Evolutionary conservation across 2,113 vertebrate species (phyloP), one percentile per base, ranked within the genome.

Genomic region (Dicaeum eximium): DNA sequence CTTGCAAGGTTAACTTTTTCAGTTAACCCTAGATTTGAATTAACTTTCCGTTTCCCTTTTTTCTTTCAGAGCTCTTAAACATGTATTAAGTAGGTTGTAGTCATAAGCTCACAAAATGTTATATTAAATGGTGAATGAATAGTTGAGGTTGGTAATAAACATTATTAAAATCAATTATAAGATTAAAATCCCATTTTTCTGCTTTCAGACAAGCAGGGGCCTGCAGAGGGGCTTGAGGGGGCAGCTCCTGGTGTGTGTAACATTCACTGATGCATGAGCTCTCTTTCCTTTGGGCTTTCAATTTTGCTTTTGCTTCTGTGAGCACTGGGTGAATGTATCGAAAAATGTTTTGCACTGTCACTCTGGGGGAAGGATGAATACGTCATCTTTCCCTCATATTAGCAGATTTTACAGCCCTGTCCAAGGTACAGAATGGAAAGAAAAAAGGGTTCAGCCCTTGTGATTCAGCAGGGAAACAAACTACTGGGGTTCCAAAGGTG

Each of bases 321-420:
- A 66, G n/a, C 17, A 10, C 1, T 1, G 4, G 24, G 38, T 35
- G 1, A 62, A 33, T 0, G 3, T 28, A 37, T 7, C 0, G 0
- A 83, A 42, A 70, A n/a, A 6, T 2, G 18, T 24, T 92, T 67
- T 44, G 48, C 22, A 6, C 57, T 15, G 6, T 33, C 30, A 37
- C 22, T 23, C 37, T 35, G 11, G 21, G 33, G 44, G 38, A 84
- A 67, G 8, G 22, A 22, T 13, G 57, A 85, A 25, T n/a, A 30
- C 1, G 1, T 40, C 24, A 57, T 9, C 47, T 48, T 61, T 50
- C 70, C 22, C 13, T 64, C 17, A 3, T 0, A 37, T 15, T 1
- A 69, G 28, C 31, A 72, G 53, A n/a, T 88, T 84, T 87, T 85
- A 87, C 64, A 90, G 78, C 70, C 61, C 53, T 64, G 47, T 54